phyloP scores from a whole-genome alignment of 53 echinoderm and acorn worm species.

The Mesocentrotus franciscanus region DNA sequence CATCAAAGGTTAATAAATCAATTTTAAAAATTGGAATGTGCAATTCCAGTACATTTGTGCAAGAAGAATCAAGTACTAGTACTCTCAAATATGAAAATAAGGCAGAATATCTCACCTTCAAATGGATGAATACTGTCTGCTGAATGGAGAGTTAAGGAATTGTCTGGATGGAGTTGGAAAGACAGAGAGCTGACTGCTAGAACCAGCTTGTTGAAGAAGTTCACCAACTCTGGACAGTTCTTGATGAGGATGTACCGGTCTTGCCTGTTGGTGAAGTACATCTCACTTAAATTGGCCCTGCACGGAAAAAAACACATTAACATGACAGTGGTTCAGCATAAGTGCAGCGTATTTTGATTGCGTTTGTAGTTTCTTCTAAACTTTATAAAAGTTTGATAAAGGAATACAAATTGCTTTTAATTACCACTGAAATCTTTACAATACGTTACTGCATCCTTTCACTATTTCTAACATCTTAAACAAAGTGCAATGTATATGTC shows the following conservation, averaged over 20 bases:
- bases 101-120: constrained; percentile 75
- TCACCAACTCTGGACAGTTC: constrained; percentile 82
- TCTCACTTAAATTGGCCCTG: constrained; percentile 96
- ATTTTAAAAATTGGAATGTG: no score
- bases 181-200: constrained; percentile 86
- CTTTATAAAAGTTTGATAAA: background rate
- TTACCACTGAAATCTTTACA: background rate
- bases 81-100: background rate
- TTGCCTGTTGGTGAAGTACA: constrained; percentile 96
- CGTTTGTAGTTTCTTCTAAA: background rate
- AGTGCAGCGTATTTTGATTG: background rate
- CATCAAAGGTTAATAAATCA: background rate
- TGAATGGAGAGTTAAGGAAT: constrained; percentile 79
- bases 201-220: constrained; percentile 86
- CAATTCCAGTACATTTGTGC: no score
- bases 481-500: no score
- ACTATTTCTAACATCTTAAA: no score
- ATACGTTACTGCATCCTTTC: no score
- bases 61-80: no score
- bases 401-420: background rate
- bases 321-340: background rate
- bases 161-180: constrained; percentile 85
- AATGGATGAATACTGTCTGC: constrained; percentile 85
- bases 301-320: background rate
- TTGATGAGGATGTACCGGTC: constrained; percentile 90